Base-by-base conservation (phyloP, 2,888 invertebrate genomes). In the Drosophila maculinotata region DNA sequence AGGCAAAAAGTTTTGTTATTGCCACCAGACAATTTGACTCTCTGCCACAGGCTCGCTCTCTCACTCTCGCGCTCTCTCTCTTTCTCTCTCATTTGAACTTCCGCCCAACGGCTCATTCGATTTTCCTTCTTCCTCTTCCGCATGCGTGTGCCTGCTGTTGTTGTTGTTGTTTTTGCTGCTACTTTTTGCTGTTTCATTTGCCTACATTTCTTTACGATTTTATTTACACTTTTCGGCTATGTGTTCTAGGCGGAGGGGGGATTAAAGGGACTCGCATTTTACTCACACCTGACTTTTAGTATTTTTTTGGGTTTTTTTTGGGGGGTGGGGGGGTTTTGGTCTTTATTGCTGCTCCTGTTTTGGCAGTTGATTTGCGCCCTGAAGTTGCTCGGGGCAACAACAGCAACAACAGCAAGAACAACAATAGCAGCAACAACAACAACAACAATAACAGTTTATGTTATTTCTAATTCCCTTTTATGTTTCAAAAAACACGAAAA, bases 1-100 rank as follows among this genome's bases (percentile, higher is more conserved):
- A 63, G 78, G 75, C 77, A 82, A 82, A 76, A 67, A 44, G 73
- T 79, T 77, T 84, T 83, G 79, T 82, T 81, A 63, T 79, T 75
- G 59, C 58, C 64, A 59, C 45, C 54, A 71, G 68, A 69, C 71
- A 52, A 30, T 45, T 38, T 30, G 51, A 30, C 58, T 51, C 65
- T 59, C 36, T 69, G 52, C 56, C 51, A 52, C 64, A 69, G 76
- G 82, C 74, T 44, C 15, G 31, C 42, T 26, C 47, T 51, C 20
- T 25, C 58, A 42, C 56, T 17, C 10, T 41, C 38, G 35, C 30
- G 44, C 41, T 52, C 66, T 15, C 57, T 23, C 35, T 42, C 42
- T 52, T 42, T 54, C 44, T 25, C 35, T 48, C 38, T 53, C 30
- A 48, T 10, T 36, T 15, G n/a, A 10, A 8, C 44, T 31, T 42